Base-by-base conservation (phyloP, 2,888 invertebrate genomes). In the Synergus japonicus region DNA sequence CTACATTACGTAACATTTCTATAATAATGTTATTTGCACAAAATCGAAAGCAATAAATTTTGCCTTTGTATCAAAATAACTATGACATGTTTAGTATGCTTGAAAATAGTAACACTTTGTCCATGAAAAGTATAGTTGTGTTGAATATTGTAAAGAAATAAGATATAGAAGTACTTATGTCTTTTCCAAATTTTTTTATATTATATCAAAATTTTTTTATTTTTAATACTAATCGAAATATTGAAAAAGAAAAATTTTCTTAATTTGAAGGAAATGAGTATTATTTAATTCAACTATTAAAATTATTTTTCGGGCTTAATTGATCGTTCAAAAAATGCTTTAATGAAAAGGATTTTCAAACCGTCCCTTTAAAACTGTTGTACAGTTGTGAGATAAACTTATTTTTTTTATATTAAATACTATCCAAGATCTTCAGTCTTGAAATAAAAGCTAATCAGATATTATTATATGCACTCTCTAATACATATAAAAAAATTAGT, bases 31-130 rank as follows among this genome's bases (percentile, higher is more conserved):
- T 0, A 4, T 18, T 60, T 22, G n/a, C n/a, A 54, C n/a, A 29
- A 73, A 54, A n/a, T 54, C 54, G 8, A 41, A 54, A 73, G 54
- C 49, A 73, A 37, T 69, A n/a, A 29, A 73, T 13, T 73, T 49
- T 73, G 15, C 10, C 44, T 22, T n/a, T 9, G n/a, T 54, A 9
- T n/a, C n/a, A 54, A 54, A 8, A 9, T n/a, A 54, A 9, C 8
- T 8, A n/a, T 29, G 29, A 29, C 2, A 29, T 29, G 29, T 29
- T 29, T 29, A 29, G 29, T 29, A 29, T 29, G 29, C 2, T 29
- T 2, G 29, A 29, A 29, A 29, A 29, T 29, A 3, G 3, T 29
- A 29, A 29, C 29, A 29, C 9, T 46, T 46, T 46, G 46, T 29
- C 12, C 60, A 4, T 3, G 9, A 22, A 60, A 22, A 60, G 22